Evolutionary conservation across 1,140 invertebrate genomes (phyloP).

Genomic region (Oryzaephilus surinamensis): DNA sequence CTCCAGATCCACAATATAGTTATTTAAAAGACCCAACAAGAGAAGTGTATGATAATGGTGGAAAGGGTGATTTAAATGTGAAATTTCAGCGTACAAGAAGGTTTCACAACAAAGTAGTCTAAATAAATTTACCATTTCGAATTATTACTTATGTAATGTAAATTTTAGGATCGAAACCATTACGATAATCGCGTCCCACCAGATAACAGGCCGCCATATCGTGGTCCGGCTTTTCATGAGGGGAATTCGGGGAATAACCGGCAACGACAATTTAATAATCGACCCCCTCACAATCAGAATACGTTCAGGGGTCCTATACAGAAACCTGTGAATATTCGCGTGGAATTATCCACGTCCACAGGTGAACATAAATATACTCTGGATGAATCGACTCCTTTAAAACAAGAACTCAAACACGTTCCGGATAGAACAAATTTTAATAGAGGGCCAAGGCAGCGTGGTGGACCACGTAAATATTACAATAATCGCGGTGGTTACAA

Average conservation of each 20-base stretch:
- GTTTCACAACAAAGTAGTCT: constrained; percentile 11
- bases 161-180: constrained; percentile 5
- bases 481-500: too few relatives aligned
- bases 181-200: background rate
- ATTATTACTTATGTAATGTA: background rate
- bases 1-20: constrained; percentile 18
- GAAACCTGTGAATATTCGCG: constrained; percentile 20
- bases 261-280: background rate
- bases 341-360: constrained; percentile 18
- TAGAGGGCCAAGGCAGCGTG: constrained; percentile 12
- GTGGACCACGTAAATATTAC: background rate
- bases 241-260: background rate
- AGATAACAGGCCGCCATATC: too few relatives aligned
- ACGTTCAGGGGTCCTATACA: constrained; percentile 6
- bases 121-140: constrained; percentile 11
- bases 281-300: background rate
- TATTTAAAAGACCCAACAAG: constrained; percentile 16
- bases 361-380: constrained; percentile 16
- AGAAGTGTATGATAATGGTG: constrained; percentile 2
- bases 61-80: background rate
- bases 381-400: constrained; percentile 17
- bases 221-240: too few relatives aligned
- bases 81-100: too few relatives aligned
- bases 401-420: constrained; percentile 18
- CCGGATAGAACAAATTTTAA: constrained; percentile 13